Evolutionary conservation across 2,888 invertebrate species (phyloP), one percentile per base, ranked within the genome.

Genomic region (Auanema freiburgensis): DNA sequence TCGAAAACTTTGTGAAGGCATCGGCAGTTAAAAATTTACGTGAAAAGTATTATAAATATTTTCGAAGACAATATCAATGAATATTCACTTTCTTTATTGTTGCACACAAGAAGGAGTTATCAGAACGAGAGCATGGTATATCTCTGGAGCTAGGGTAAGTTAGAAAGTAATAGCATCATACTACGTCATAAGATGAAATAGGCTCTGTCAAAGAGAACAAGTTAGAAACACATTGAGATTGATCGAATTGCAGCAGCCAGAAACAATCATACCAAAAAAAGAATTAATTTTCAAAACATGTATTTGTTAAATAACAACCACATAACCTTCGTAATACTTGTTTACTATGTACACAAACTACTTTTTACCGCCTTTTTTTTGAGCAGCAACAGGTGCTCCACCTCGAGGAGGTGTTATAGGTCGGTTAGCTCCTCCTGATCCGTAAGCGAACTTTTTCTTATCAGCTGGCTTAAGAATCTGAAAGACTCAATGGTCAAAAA

Each of bases 401-500:
- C 68, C 66, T 18, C 81, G 67, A 61, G 97, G 96, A 84, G 97
- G 97, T 86, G 98, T 98, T 83, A 96, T 92, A 81, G 97, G 98
- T 84, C 97, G 90, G 83, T 93, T 93, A 84, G 93, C 90, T 87
- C 92, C 93, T 85, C 93, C 89, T 85, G 92, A 91, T 77, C 92
- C 92, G 86, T 97, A 94, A 85, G 95, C 93, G 87, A 96, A 97
- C 87, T 97, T 91, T 88, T 98, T 98, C 87, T 97, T 98, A 88
- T 98, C 97, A 67, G 97, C 97, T 84, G 98, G 98, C 88, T 98
- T 97, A 86, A 98, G 87, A 83, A 98, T 98, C 96, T 97, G 86
- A 84, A 49, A 24, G 12, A 33, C 41, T 44, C 14, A 42, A 11
- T 52, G 33, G 8, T 33, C 33, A 33, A 33, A 33, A 33, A 33